Base-by-base conservation (phyloP, 2,113 vertebrate species). In the Ibidorhyncha struthersii region DNA sequence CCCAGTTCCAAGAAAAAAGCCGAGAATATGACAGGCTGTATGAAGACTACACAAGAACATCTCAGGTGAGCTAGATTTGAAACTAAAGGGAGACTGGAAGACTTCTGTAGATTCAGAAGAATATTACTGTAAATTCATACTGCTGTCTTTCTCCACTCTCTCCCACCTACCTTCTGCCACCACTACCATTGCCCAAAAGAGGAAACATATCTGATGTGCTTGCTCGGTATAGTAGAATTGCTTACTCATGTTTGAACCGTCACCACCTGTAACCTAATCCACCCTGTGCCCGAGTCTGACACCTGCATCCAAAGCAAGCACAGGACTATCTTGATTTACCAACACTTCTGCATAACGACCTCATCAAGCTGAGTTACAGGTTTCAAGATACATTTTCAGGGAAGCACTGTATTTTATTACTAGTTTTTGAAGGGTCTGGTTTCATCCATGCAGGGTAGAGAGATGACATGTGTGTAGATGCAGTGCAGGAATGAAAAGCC, bases 1-100 rank as follows among this genome's bases (percentile, higher is more conserved):
- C 99, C 96, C 99, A 99, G 94, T 99, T 99, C 97, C 99, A 99
- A 97, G 99, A 99, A 98, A 99, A 99, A 97, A 99, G 99, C 97
- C 98, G 99, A 90, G 99, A 99, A 96, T 99, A 99, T 86, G 99
- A 99, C 97, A 98, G 99, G 27, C 99, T 99, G 43, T 99, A 99
- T 83, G 99, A 99, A 95, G 99, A 99, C 94, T 99, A 99, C 97
- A 99, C 99, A 73, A 99, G 99, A 93, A 99, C 99, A 5, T 99
- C 99, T 95, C 99, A 99, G 98, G 99, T 99, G 87, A 98, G 98
- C 84, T 93, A 56, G 53, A 40, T 89, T 45, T 82, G 78, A 94
- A 91, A 65, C 52, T 27, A 43, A 52, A 69, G 30, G 49, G 18
- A 32, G 53, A 53, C 10, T 45, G 40, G 27, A 82, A 67, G 52